Evolutionary conservation across 2,888 invertebrate species (phyloP), one percentile per base, ranked within the genome.

Genomic region (Orgyia antiqua): DNA sequence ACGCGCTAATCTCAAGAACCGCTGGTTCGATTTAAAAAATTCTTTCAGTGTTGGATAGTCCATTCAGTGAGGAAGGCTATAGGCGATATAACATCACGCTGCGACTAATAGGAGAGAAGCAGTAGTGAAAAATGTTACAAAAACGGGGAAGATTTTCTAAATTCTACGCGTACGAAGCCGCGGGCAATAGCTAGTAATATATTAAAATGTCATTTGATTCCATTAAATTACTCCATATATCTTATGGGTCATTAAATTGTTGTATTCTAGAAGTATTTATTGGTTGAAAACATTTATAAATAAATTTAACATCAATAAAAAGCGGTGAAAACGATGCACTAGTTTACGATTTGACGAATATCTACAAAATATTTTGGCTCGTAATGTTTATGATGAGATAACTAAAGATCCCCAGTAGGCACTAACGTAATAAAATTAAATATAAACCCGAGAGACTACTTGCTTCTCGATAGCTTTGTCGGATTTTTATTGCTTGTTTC

Each of bases 291-390:
- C 59, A 62, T 70, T 67, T 64, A 74, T 66, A 66, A 69, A 68
- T 66, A 68, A 58, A 61, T 57, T 58, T 40, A 53, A 53, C 57
- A 59, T 51, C 55, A 60, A 69, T 71, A 71, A 70, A 73, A 15
- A 15, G 15, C 15, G n/a, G n/a, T n/a, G n/a, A n/a, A n/a, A 70
- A 52, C 62, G 45, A 62, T 58, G 51, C 55, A 49, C 45, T 40
- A 44, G 59, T 69, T 73, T 67, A 73, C 60, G 59, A 69, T 65
- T 58, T 69, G 54, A 64, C 68, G 51, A 53, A 63, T 58, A 61
- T 57, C 45, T 51, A 56, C 51, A 47, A 58, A 54, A 53, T 50
- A 52, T 47, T 49, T 51, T 49, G 53, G 45, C 42, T 53, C 41
- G 37, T 38, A 36, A 37, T 26, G 34, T 60, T 61, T 58, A 58